Evolutionary conservation across 2,113 vertebrate genomes (phyloP).

Genomic region (Otolemur garnettii): DNA sequence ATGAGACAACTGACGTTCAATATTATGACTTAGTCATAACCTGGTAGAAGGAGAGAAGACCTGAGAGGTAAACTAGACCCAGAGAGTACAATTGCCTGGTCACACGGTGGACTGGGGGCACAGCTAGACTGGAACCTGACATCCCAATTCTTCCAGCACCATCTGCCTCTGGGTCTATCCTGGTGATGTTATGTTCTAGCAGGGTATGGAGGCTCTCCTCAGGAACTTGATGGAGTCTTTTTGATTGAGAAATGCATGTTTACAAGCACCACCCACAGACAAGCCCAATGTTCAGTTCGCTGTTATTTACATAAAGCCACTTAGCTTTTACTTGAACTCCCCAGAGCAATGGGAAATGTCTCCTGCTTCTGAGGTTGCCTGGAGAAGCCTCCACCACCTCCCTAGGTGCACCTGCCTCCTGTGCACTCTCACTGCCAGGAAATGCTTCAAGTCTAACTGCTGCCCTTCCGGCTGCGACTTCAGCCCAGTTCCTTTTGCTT

Average conservation of each 20-base stretch:
- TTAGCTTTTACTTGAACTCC: neutral
- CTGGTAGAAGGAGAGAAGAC: neutral
- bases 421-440: neutral
- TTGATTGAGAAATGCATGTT: neutral
- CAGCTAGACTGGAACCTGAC: no score
- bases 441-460: neutral
- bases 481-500: neutral
- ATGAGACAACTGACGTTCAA: neutral
- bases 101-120: neutral
- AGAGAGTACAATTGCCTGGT: accelerated
- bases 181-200: neutral
- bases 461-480: neutral
- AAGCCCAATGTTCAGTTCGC: neutral
- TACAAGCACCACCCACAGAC: accelerated
- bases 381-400: constrained; percentile 11
- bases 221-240: neutral
- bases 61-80: neutral
- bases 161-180: neutral
- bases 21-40: neutral
- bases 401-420: neutral
- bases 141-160: neutral
- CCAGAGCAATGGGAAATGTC: neutral
- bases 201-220: neutral
- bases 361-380: constrained; percentile 57
- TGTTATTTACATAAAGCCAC: neutral